These are phyloP conservation scores for Galemys pyrenaicus DNA, from an alignment of 2,113 vertebrate genomes.

Conservation along the genomic window DNA sequence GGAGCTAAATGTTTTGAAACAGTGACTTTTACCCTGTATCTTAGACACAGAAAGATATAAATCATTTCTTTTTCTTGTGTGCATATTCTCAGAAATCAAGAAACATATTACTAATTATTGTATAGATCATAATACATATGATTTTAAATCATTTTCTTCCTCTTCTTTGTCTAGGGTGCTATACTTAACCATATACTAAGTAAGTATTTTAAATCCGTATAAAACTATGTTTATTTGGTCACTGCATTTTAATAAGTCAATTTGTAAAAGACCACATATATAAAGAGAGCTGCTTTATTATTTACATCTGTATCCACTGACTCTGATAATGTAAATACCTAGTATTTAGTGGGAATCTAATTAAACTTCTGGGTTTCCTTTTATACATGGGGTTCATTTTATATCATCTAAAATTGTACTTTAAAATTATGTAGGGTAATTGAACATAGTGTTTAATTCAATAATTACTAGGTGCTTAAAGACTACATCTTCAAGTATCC, in stretches of 20 bases:
- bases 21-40: not conserved
- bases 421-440: slow-evolving; percentile 47
- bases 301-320: slow-evolving; percentile 37
- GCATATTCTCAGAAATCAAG: slow-evolving; percentile 5
- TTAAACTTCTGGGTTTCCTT: slow-evolving; percentile 39
- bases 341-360: slow-evolving; percentile 56
- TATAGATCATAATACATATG: slow-evolving; percentile 14
- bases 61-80: slow-evolving; percentile 11
- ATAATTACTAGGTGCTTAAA: slow-evolving; percentile 52
- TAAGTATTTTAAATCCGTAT: slow-evolving; percentile 66
- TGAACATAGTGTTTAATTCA: no score
- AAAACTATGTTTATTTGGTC: slow-evolving; percentile 33
- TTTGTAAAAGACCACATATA: not conserved
- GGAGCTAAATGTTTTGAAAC: slow-evolving; percentile 18
- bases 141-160: slow-evolving; percentile 64
- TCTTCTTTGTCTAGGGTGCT: slow-evolving; percentile 70
- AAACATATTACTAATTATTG: not conserved
- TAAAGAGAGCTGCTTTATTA: slow-evolving; percentile 5
- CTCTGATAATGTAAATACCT: slow-evolving; percentile 33
- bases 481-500: slow-evolving; percentile 28
- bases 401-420: slow-evolving; percentile 43
- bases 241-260: slow-evolving; percentile 49
- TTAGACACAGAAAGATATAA: not conserved
- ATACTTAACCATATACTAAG: slow-evolving; percentile 70
- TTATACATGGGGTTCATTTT: slow-evolving; percentile 48